Evolutionary conservation across 2,113 vertebrate genomes (phyloP).

Genomic region (Gallinago jamesoni): DNA sequence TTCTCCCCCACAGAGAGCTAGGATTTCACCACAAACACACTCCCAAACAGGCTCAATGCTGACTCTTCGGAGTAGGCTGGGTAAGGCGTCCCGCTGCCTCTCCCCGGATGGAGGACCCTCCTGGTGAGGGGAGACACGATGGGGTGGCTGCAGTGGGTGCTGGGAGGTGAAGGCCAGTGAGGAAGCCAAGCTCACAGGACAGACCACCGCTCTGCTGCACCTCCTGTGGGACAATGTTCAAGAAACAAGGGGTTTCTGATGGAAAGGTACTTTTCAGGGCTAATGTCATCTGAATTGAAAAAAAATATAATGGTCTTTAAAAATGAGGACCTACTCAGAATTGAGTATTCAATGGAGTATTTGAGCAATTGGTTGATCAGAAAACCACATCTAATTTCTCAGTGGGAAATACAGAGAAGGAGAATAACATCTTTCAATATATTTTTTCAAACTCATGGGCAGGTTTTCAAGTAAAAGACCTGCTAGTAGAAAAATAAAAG

Average conservation of each 20-base stretch:
- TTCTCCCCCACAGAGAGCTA: not conserved
- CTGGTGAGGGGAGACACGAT: not conserved
- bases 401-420: not conserved
- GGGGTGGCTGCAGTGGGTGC: not conserved
- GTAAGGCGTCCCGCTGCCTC: accelerated
- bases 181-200: not conserved
- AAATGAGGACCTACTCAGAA: not conserved
- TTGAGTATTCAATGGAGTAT: not conserved
- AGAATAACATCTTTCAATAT: not conserved
- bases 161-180: not conserved
- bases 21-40: not conserved
- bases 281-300: not conserved
- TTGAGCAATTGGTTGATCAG: not conserved
- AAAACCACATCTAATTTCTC: not conserved
- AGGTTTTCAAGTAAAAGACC: not conserved
- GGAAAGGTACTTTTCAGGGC: not conserved
- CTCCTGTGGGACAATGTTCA: not conserved
- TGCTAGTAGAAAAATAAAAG: not conserved
- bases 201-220: not conserved
- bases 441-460: not conserved
- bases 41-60: not conserved
- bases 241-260: not conserved
- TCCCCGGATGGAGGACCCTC: not conserved
- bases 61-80: not conserved
- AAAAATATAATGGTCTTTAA: not conserved